Evolutionary conservation across 2,113 vertebrate species (phyloP).

Genomic region (Carlito syrichta): DNA sequence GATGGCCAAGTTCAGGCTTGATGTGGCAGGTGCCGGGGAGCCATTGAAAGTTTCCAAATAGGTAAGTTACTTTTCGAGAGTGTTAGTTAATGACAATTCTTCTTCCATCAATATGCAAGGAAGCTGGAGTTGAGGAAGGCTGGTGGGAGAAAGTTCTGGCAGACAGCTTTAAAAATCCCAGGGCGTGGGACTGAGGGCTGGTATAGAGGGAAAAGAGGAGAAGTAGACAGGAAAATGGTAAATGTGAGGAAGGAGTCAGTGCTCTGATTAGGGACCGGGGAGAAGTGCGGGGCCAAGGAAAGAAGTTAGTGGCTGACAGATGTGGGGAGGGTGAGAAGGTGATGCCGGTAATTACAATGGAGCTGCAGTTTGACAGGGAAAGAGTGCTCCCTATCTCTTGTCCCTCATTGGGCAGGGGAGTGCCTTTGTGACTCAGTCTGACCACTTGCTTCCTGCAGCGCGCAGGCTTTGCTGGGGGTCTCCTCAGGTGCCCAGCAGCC

Average conservation of each 20-base stretch:
- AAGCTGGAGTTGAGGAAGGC: neutral
- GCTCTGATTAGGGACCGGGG: neutral
- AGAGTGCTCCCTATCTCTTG: neutral
- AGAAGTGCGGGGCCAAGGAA: neutral
- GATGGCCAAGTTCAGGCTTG: neutral
- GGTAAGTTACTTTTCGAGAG: slow-evolving; percentile 42
- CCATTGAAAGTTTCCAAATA: slow-evolving; percentile 48
- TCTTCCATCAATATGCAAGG: slow-evolving; percentile 8
- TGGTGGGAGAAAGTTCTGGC: neutral
- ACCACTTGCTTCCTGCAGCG: neutral
- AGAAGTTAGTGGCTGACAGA: neutral
- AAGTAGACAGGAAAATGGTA: neutral
- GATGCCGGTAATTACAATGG: neutral
- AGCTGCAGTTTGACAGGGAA: neutral
- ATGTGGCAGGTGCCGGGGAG: slow-evolving; percentile 40
- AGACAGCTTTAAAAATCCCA: neutral
- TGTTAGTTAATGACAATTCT: slow-evolving; percentile 55
- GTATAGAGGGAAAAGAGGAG: neutral
- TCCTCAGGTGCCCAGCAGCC: neutral
- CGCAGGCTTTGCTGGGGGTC: neutral
- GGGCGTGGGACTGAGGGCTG: neutral
- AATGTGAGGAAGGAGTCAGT: neutral
- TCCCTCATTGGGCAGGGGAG: neutral
- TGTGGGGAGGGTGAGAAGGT: neutral
- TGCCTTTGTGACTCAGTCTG: neutral